Evolutionary conservation across 2,113 vertebrate species (phyloP).

Genomic region (Notothenia rossii): DNA sequence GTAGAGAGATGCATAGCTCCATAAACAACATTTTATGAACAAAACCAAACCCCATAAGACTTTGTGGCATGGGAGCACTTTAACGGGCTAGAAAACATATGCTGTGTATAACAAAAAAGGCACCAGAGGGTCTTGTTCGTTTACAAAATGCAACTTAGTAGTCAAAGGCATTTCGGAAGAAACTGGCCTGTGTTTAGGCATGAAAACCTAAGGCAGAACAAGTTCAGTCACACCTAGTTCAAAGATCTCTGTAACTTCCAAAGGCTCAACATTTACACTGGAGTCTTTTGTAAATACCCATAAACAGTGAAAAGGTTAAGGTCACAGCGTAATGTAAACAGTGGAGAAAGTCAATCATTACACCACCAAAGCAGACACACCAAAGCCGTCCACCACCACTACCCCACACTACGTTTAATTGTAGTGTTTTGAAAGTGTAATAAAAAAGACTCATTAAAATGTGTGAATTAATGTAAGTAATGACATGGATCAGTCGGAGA

Average conservation of each 20-base stretch:
- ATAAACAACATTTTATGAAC: conserved; percentile 8
- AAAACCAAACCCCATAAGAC: conserved; percentile 10
- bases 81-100: conserved; percentile 10
- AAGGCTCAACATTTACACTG: conserved; percentile 23
- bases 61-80: not conserved
- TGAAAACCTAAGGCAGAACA: not conserved
- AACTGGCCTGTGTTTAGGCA: conserved; percentile 18
- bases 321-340: conserved; percentile 29
- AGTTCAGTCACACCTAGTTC: conserved; percentile 29
- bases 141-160: conserved; percentile 1
- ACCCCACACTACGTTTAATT: not conserved
- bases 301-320: conserved; percentile 42
- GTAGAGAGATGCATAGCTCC: conserved; percentile 4
- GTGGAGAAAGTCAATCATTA: conserved; percentile 25
- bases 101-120: conserved; percentile 10
- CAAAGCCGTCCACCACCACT: not conserved
- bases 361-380: not conserved
- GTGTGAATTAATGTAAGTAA: not conserved
- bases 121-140: not conserved
- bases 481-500: not conserved
- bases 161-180: conserved; percentile 12
- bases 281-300: conserved; percentile 37
- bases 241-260: conserved; percentile 13
- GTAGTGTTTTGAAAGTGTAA: not conserved
- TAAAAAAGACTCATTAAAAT: not conserved